Base-by-base conservation (phyloP, 2,888 invertebrate species). In the Cristatella mucedo region DNA sequence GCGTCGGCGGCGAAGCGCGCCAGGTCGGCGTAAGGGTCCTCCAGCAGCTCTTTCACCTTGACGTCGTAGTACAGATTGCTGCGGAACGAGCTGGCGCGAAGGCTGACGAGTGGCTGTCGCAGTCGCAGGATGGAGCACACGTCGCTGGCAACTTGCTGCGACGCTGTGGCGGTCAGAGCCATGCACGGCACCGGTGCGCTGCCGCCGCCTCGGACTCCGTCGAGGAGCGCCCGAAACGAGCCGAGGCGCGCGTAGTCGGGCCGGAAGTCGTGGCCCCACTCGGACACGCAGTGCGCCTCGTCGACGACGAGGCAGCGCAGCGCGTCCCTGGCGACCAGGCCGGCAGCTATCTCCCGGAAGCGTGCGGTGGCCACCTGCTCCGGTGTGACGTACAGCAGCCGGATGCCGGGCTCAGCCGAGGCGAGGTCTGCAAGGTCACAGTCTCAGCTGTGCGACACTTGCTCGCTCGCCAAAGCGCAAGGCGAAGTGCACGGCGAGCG, bases 211-310 rank as follows among this genome's bases (percentile, higher is more conserved):
- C n/a, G n/a, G n/a, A n/a, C n/a, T n/a, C n/a, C n/a, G n/a, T n/a
- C n/a, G n/a, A n/a, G n/a, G n/a, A n/a, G n/a, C 11, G 13, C 55
- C 40, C 79, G 70, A 31, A 84, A 67, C 7, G 66, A 59, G 1
- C 89, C 86, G 19, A 99, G 69, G 64, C 85, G 84, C 18, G 93
- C 71, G 63, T 93, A 97, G 65, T 87, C 21, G n/a, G 36, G 21
- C 40, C 70, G 47, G 44, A 97, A 97, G 66, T 95, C 93, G 68
- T 95, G 95, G 0, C 97, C 97, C 97, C 95, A 99, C 55, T 95
- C 82, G 54, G 87, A 89, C 0, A 97, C 86, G 52, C 66, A 67
- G 44, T 66, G 66, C 9, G 66, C 65, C 70, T 99, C 97, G 68
- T 99, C 97, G 9, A 97, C 81, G 18, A 91, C 80, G 53, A 97